Conservation (phyloP, 2,797 vertebrate species). For the Tokudaia tokunoshimensis region DNA sequence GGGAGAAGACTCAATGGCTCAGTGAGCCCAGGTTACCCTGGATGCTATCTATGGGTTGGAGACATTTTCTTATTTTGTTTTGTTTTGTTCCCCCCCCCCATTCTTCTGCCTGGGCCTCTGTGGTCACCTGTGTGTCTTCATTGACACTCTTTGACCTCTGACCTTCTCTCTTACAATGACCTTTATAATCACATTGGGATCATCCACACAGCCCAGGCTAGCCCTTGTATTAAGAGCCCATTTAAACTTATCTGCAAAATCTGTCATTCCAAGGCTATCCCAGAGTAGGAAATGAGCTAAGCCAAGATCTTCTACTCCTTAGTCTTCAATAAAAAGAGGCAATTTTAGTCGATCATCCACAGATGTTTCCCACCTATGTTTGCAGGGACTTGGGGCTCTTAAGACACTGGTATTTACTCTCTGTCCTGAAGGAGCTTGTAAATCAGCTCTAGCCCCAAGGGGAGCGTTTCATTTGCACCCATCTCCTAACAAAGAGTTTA, state of each 20-base stretch:
- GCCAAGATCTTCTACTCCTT: not conserved
- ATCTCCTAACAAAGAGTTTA: not conserved
- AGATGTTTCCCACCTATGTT: accelerated
- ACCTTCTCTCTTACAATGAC: not conserved
- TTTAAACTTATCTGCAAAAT: not conserved
- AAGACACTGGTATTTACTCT: not conserved
- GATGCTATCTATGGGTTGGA: not conserved
- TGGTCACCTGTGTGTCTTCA: not conserved
- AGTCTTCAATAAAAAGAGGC: not conserved
- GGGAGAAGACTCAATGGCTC: not conserved
- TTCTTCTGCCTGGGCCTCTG: not conserved
- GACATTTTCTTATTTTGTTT: not conserved
- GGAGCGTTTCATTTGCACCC: not conserved
- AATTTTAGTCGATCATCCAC: not conserved
- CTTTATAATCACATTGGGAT: not conserved
- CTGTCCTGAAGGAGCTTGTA: not conserved
- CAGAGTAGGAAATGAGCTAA: not conserved
- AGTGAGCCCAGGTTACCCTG: not conserved
- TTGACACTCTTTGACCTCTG: not conserved
- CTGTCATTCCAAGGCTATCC: not conserved
- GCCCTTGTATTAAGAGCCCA: not conserved
- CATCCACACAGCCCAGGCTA: not conserved
- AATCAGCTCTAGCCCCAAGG: not conserved
- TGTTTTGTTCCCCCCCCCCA: not conserved
- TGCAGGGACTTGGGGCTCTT: not conserved